phyloP scores from a whole-genome alignment of 2,888 invertebrate genomes.

The Sycophila texana region DNA sequence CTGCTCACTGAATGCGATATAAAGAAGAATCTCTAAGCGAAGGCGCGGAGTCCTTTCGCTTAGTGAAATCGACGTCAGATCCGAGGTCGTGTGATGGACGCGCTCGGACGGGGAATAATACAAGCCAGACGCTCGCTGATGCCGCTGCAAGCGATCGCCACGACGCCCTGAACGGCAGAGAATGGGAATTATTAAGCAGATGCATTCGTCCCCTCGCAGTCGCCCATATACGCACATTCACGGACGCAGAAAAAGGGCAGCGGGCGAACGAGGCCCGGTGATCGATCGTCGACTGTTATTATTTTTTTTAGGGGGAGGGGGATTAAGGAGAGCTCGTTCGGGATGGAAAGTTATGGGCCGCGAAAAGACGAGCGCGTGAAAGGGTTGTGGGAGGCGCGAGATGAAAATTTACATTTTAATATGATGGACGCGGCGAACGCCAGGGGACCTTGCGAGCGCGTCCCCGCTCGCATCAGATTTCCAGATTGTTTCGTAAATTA shows the following conservation, averaged over 20 bases:
- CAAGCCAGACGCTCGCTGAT: conserved; percentile 37
- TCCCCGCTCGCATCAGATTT: conserved; percentile 41
- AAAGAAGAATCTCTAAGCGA: conserved; percentile 24
- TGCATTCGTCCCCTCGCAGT: conserved; percentile 47
- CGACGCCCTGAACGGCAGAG: conserved; percentile 50
- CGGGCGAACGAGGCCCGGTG: conserved; percentile 35
- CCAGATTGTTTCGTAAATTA: conserved; percentile 13
- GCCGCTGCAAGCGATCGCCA: conserved; percentile 45
- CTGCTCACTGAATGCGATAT: conserved; percentile 23
- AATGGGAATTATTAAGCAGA: conserved; percentile 60
- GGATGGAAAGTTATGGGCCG: conserved; percentile 20
- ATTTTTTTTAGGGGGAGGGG: conserved; percentile 15
- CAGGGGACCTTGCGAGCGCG: conserved; percentile 30
- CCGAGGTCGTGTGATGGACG: conserved; percentile 55
- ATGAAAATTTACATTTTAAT: conserved; percentile 54
- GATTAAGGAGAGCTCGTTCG: conserved; percentile 38
- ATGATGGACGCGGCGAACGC: conserved; percentile 51
- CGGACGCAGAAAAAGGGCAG: conserved; percentile 38
- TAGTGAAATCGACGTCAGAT: conserved; percentile 33
- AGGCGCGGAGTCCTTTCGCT: not conserved
- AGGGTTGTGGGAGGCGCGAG: conserved; percentile 37
- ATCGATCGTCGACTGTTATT: conserved; percentile 57
- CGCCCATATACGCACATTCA: not conserved
- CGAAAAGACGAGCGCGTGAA: not conserved
- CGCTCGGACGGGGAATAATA: conserved; percentile 62